phyloP scores from a whole-genome alignment of 2,888 invertebrate genomes.

The Horisme vitalbata region DNA sequence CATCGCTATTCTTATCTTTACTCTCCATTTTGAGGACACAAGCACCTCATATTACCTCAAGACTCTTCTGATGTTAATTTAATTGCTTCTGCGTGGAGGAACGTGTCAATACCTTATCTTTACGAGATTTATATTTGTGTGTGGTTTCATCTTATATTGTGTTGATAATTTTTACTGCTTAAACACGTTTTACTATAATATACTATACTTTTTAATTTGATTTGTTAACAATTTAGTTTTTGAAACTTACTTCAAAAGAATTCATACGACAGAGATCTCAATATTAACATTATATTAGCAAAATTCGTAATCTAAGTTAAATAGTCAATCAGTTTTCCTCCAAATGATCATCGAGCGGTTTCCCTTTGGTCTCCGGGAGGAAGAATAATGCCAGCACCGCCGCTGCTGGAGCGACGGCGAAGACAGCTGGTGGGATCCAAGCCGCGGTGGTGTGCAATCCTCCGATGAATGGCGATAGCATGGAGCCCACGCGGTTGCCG shows the following conservation, averaged over 20 bases:
- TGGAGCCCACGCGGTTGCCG: slow-evolving; percentile 77
- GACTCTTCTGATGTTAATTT: neutral
- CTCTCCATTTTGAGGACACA: neutral
- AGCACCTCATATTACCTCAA: neutral
- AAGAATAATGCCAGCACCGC: slow-evolving; percentile 8
- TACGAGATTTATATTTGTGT: slow-evolving; percentile 4
- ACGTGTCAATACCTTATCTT: slow-evolving; percentile 13
- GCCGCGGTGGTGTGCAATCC: neutral
- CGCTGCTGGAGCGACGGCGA: slow-evolving; percentile 8
- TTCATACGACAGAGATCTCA: no score
- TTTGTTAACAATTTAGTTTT: no score
- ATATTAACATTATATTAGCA: no score
- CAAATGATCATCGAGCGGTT: slow-evolving; percentile 19
- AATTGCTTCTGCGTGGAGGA: neutral
- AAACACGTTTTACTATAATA: no score
- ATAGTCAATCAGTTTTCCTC: slow-evolving; percentile 1
- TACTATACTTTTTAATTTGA: no score
- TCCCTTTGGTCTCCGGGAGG: slow-evolving; percentile 27
- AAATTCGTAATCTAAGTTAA: no score
- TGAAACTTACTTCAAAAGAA: no score
- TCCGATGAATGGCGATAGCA: slow-evolving; percentile 80
- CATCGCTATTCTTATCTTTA: slow-evolving; percentile 6
- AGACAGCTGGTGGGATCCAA: slow-evolving; percentile 24
- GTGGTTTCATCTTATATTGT: slow-evolving; percentile 1
- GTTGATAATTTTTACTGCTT: no score